Conservation (phyloP, 2,797 vertebrate genomes). For the Gadopsis bispinosus region DNA sequence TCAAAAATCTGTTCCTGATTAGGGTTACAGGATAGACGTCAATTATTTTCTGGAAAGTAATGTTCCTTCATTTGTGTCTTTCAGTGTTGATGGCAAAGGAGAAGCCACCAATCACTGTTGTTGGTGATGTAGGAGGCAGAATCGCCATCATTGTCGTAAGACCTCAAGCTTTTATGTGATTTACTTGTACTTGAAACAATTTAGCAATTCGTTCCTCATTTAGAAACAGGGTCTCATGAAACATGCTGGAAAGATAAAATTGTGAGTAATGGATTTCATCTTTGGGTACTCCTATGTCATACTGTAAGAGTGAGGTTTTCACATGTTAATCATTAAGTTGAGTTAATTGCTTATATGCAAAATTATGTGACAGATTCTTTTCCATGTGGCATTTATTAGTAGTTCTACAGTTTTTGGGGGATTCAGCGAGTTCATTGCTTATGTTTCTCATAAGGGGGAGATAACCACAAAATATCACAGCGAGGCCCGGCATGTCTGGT, state of each 20-base stretch:
- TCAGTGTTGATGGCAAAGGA: slow-evolving; percentile 99
- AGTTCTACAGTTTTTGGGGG: not conserved
- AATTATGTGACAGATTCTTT: not conserved
- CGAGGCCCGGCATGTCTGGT: not conserved
- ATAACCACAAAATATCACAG: not conserved
- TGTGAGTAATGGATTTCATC: not conserved
- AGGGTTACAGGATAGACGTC: not conserved
- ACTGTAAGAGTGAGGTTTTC: not conserved
- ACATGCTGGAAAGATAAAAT: not conserved
- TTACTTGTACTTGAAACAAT: not conserved
- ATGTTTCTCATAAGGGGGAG: not conserved
- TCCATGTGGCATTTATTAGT: not conserved
- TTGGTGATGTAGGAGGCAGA: slow-evolving; percentile 97
- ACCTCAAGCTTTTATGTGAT: slow-evolving; percentile 4
- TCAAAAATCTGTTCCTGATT: slow-evolving; percentile 14
- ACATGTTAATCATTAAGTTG: not conserved
- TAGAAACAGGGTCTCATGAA: not conserved
- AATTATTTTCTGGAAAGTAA: not conserved
- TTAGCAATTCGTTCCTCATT: not conserved
- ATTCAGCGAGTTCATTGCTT: not conserved
- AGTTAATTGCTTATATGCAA: not conserved
- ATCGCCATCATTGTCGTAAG: slow-evolving; percentile 98
- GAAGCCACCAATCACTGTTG: slow-evolving; percentile 97
- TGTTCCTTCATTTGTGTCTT: slow-evolving; percentile 37
- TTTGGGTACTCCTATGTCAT: not conserved